Base-by-base conservation (phyloP, 2,113 vertebrate species). In the Anhinga anhinga region DNA sequence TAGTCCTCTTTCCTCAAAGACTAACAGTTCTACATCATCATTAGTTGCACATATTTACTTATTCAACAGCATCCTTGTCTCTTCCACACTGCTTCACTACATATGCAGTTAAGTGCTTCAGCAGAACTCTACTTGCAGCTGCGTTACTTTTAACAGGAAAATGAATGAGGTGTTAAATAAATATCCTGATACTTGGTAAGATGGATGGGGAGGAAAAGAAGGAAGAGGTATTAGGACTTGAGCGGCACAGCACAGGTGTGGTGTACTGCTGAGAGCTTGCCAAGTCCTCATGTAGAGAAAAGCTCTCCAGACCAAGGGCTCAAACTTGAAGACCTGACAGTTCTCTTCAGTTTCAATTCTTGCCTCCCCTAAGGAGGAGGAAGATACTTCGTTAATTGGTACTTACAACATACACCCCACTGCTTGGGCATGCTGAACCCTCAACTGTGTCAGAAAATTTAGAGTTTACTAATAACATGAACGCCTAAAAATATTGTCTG, bases 161-260 rank as follows among this genome's bases (percentile, higher is more conserved):
- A 95, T 63, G 56, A 95, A 95, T 88, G 82, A 93, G 65, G 81
- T 92, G 92, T 95, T 94, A 95, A 86, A 92, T 71, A 97, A 94
- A 95, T 95, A 96, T 65, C 86, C 65, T 86, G 63, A 86, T 95
- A 79, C 77, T 82, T 87, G 49, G 62, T 30, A 92, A 90, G 90
- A 93, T 70, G 50, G 45, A 95, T 63, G 56, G 66, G 25, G 29
- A 82, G 82, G 52, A 95, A 80, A 83, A 72, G 30, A 86, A 92
- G 69, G 62, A 84, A 96, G 40, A 36, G 95, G 71, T 87, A 94
- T 94, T 87, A 88, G 58, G 62, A 77, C 61, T 53, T 58, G 61
- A 93, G 70, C 69, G 59, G 56, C 91, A 82, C 18, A 82, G 87
- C 80, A 88, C 92, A 94, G 70, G 56, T 95, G 77, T 76, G 82